phyloP scores from a whole-genome alignment of 2,797 vertebrate genomes.

The Sphenodon punctatus region DNA sequence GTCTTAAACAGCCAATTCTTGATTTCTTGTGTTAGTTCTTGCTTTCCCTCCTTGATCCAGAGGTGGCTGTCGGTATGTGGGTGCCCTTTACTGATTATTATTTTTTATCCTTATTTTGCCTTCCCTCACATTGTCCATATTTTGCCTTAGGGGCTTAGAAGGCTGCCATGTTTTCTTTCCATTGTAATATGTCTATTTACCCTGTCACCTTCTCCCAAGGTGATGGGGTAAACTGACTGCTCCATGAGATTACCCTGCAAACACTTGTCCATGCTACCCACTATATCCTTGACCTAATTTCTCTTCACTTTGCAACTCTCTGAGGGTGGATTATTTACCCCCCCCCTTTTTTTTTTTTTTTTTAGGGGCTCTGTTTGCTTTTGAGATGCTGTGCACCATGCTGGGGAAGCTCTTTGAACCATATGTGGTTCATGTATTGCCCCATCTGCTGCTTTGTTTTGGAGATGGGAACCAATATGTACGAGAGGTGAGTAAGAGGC shows the following conservation, averaged over 20 bases:
- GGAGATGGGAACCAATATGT: constrained; percentile 98
- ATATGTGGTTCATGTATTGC: constrained; percentile 95
- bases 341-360: neutral
- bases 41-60: neutral
- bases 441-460: constrained; percentile 95
- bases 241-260: too few relatives aligned
- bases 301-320: neutral
- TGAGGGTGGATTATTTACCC: neutral
- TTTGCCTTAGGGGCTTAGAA: neutral
- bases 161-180: neutral
- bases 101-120: neutral
- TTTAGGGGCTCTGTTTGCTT: constrained; percentile 94
- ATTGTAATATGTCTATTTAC: neutral
- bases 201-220: too few relatives aligned
- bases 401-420: constrained; percentile 98
- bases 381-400: constrained; percentile 99
- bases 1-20: too few relatives aligned
- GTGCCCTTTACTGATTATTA: neutral
- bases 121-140: neutral
- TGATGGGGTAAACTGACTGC: too few relatives aligned
- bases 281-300: neutral
- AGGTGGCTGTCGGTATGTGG: neutral
- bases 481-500: constrained; percentile 85
- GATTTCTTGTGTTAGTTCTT: neutral
- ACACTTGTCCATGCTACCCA: too few relatives aligned